These are phyloP conservation scores for Argyrosomus japonicus DNA, from an alignment of 2,113 vertebrate genomes.

Conservation along the genomic window DNA sequence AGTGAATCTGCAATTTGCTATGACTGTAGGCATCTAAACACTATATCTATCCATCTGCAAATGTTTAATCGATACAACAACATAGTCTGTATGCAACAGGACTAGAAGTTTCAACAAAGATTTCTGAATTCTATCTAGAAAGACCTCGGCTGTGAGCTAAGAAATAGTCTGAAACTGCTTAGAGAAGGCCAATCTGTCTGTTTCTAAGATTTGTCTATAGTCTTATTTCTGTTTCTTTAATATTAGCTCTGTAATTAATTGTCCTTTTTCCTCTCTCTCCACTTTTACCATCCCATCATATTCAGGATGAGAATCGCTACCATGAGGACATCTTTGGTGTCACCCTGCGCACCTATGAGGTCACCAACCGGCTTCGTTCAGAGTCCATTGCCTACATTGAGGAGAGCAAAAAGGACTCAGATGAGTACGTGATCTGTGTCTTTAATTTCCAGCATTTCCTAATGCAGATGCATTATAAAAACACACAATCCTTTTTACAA, in stretches of 20 bases:
- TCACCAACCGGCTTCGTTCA: slow-evolving; percentile 97
- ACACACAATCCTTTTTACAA: neutral
- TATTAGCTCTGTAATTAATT: neutral
- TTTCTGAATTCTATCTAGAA: neutral
- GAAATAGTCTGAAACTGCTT: neutral
- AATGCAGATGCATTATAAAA: neutral
- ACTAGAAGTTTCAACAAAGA: neutral
- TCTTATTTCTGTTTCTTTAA: neutral
- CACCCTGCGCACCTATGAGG: slow-evolving; percentile 96
- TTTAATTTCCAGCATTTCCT: neutral
- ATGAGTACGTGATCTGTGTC: slow-evolving; percentile 89
- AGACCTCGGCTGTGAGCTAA: neutral
- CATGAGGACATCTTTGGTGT: slow-evolving; percentile 99
- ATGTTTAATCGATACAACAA: neutral
- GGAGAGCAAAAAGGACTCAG: slow-evolving; percentile 96
- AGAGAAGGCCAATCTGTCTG: neutral
- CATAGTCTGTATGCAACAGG: neutral
- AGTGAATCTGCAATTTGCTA: neutral
- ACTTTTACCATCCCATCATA: neutral
- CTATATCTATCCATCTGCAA: neutral
- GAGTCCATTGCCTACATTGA: slow-evolving; percentile 99
- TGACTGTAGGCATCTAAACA: neutral
- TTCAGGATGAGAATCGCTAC: slow-evolving; percentile 96
- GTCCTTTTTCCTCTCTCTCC: neutral
- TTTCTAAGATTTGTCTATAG: neutral